Percentiles rank a stretch among this genome's conserved stretches.
phyloP scores from a whole-genome alignment of 2,113 vertebrate genomes.

The Caloenas nicobarica region DNA sequence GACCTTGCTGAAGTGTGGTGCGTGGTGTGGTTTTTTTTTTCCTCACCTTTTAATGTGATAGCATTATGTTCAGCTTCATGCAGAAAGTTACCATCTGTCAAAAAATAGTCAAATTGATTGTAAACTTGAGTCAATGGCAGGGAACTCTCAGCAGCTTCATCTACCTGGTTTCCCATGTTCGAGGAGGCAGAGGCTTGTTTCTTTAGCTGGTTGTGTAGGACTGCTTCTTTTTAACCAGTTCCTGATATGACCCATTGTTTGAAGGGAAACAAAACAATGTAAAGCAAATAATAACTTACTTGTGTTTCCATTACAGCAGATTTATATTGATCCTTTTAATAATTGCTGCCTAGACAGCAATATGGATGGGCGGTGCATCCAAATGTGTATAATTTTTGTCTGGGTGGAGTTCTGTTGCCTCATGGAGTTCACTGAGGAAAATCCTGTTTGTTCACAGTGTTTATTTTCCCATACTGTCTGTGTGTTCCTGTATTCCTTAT shows the following conservation, averaged over 20 bases:
- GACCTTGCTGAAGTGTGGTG: not conserved
- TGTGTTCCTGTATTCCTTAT: not conserved
- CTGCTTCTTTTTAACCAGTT: not conserved
- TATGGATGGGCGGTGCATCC: not conserved
- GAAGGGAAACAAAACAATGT: not conserved
- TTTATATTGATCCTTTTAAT: not conserved
- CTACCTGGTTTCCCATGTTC: not conserved
- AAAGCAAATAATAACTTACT: not conserved
- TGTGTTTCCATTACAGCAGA: too few species aligned
- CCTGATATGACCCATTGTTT: not conserved
- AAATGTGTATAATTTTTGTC: not conserved
- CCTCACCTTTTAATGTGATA: not conserved
- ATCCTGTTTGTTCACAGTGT: not conserved
- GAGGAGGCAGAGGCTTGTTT: not conserved
- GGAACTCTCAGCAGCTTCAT: not conserved
- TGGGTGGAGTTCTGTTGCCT: not conserved
- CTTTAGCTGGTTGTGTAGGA: not conserved
- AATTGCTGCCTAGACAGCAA: not conserved
- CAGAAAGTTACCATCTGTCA: not conserved
- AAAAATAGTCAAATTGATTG: not conserved
- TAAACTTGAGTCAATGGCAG: not conserved
- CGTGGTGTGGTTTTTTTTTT: not conserved
- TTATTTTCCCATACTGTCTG: not conserved
- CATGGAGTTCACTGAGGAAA: not conserved
- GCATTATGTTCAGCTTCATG: not conserved